A percentile compares a stretch with the other conserved stretches of the same genome.
Evolutionary conservation across 2,797 vertebrate species (phyloP).

Genomic region (Sibirionetta formosa): DNA sequence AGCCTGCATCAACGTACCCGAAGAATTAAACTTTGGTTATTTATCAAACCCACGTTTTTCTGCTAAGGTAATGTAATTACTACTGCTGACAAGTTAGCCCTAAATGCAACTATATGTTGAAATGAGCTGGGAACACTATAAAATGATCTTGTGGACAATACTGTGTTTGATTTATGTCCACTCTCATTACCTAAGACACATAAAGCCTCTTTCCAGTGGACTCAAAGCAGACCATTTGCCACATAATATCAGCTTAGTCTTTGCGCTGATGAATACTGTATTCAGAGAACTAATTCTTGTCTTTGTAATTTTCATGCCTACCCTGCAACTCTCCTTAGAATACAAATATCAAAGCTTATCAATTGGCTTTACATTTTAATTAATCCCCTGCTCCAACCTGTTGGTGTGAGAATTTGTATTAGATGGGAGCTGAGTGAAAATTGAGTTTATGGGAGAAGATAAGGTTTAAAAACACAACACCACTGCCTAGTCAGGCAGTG

Average conservation of each 20-base stretch:
- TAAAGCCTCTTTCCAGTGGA: constrained; percentile 46
- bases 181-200: constrained; percentile 49
- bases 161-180: constrained; percentile 58
- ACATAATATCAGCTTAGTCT: constrained; percentile 52
- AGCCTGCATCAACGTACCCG: background rate
- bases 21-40: constrained; percentile 22
- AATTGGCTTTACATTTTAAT: constrained; percentile 17
- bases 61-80: constrained; percentile 38
- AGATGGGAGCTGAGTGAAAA: background rate
- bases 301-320: background rate
- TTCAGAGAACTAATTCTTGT: constrained; percentile 12
- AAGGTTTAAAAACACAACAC: background rate
- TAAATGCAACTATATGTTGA: constrained; percentile 41
- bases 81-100: constrained; percentile 27
- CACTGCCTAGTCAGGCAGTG: background rate
- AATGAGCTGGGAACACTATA: background rate
- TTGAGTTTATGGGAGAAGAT: background rate
- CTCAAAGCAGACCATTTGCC: constrained; percentile 63
- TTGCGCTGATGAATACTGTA: constrained; percentile 48
- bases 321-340: background rate
- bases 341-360: constrained; percentile 16
- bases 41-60: constrained; percentile 8
- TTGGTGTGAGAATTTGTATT: background rate
- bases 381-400: background rate
- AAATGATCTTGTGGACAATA: constrained; percentile 48